A percentile compares a stretch with the other conserved stretches of the same genome.
These are phyloP conservation scores for Melieria crassipennis DNA, from an alignment of 2,888 invertebrate genomes.

Conservation along the genomic window DNA sequence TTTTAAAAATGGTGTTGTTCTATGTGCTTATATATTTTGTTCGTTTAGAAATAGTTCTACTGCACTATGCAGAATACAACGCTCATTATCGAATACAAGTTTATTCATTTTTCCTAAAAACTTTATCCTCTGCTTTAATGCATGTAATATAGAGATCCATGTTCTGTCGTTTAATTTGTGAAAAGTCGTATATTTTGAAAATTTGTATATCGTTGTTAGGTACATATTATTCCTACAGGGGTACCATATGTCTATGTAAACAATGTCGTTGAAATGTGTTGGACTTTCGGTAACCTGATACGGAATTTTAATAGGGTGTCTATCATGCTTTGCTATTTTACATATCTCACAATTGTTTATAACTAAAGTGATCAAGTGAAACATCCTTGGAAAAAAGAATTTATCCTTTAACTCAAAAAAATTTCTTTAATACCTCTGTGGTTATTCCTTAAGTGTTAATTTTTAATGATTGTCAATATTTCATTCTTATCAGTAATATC, in stretches of 20 bases:
- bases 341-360: conserved; percentile 20
- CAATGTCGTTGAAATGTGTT: conserved; percentile 31
- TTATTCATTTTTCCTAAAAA: conserved; percentile 30
- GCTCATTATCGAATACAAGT: conserved; percentile 25
- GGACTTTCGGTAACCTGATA: conserved; percentile 39
- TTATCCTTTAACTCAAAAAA: too few species aligned
- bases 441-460: too few species aligned
- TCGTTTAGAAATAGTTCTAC: conserved; percentile 24
- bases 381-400: conserved; percentile 38
- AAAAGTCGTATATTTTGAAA: conserved; percentile 25
- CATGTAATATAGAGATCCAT: too few species aligned
- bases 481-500: too few species aligned
- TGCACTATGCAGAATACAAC: conserved; percentile 18
- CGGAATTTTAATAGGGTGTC: conserved; percentile 42
- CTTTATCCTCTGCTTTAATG: too few species aligned
- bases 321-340: conserved; percentile 37
- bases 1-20: conserved; percentile 25
- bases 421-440: too few species aligned
- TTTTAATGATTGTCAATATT: too few species aligned
- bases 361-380: conserved; percentile 31
- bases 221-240: conserved; percentile 20
- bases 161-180: neutral
- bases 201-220: conserved; percentile 27
- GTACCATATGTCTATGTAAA: conserved; percentile 29
- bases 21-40: conserved; percentile 25